Percentiles rank a stretch among this genome's conserved stretches.
Conservation (phyloP, 2,113 vertebrate genomes). For the Trachemys scripta region DNA sequence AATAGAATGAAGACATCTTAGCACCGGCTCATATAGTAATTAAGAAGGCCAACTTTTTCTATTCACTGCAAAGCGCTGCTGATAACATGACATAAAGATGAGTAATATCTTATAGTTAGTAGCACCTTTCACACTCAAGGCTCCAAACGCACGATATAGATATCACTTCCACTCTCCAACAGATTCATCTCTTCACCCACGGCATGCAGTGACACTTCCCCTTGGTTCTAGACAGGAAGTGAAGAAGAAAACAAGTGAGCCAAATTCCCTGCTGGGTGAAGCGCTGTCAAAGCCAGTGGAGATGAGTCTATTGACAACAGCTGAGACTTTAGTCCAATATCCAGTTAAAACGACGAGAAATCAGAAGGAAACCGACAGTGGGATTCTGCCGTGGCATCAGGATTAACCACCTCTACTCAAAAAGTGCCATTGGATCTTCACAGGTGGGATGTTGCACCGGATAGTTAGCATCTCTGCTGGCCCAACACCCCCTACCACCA, state of each 20-base stretch:
- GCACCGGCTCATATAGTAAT: neutral
- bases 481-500: neutral
- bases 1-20: neutral
- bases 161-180: neutral
- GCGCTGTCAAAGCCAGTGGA: constrained; percentile 57
- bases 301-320: neutral
- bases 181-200: neutral
- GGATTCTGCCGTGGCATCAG: constrained; percentile 68
- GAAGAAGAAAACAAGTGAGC: constrained; percentile 47
- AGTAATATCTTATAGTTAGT: neutral
- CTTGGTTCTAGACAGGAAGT: neutral
- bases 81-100: neutral
- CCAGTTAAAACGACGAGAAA: constrained; percentile 58
- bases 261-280: constrained; percentile 47
- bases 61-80: neutral
- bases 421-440: neutral
- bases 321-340: constrained; percentile 62
- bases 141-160: neutral
- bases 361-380: constrained; percentile 47
- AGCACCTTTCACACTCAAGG: neutral
- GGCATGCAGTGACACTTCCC: neutral
- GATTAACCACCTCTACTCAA: neutral
- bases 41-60: neutral
- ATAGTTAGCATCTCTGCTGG: neutral
- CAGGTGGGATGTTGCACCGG: neutral